A percentile compares a stretch with the other conserved stretches of the same genome.
Evolutionary conservation across 2,888 invertebrate species (phyloP).

Genomic region (Diaphora mendica): DNA sequence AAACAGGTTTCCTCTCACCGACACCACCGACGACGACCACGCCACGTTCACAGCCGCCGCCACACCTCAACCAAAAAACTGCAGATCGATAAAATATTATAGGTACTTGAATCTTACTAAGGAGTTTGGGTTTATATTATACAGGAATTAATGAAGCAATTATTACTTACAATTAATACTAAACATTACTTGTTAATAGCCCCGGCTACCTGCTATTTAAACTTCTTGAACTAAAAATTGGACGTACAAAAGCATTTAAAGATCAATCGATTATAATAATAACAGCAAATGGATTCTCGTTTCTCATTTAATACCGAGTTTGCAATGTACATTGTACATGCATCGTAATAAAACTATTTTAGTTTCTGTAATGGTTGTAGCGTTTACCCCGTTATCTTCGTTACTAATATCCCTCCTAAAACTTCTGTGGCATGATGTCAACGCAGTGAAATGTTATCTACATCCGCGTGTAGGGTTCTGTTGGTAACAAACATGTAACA

Average conservation of each 20-base stretch:
- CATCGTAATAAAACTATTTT: constrained; percentile 23
- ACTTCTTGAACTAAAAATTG: not conserved
- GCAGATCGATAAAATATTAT: constrained; percentile 15
- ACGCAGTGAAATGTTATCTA: constrained; percentile 77
- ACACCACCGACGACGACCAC: constrained; percentile 56
- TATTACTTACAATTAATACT: not conserved
- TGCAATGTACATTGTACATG: not conserved
- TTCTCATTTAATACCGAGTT: not conserved
- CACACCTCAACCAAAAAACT: constrained; percentile 39
- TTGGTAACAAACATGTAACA: constrained; percentile 38
- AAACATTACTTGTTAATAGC: not conserved
- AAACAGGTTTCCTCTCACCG: constrained; percentile 84
- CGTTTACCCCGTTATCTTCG: constrained; percentile 43
- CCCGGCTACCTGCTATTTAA: not conserved
- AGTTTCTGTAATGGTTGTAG: constrained; percentile 33
- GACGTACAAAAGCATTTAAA: not conserved
- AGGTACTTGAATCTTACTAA: not conserved
- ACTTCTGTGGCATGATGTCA: constrained; percentile 67
- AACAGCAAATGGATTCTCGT: not conserved
- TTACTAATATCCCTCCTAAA: constrained; percentile 46
- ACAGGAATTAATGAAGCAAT: not conserved
- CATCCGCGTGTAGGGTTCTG: constrained; percentile 72
- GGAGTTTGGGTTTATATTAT: not conserved
- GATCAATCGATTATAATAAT: not conserved
- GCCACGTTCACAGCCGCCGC: constrained; percentile 50